Evolutionary conservation across 2,888 invertebrate species (phyloP).

Genomic region (Elgonia sp.): DNA sequence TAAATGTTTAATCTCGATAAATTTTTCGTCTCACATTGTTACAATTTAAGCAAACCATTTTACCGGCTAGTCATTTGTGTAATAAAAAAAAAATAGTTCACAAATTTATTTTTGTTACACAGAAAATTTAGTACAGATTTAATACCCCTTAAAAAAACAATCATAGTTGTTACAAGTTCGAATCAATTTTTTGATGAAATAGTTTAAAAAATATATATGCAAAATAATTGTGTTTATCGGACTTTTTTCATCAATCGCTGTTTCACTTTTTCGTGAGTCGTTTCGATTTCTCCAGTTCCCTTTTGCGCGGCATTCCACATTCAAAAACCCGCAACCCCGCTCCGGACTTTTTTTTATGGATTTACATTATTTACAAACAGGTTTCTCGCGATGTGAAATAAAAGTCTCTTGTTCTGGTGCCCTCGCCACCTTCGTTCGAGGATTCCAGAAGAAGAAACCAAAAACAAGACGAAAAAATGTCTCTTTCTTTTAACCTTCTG

Average conservation of each 20-base stretch:
- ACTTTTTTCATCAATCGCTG: constrained; percentile 63
- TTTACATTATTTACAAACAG: constrained; percentile 85
- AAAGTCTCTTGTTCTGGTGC: constrained; percentile 80
- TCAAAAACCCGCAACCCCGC: constrained; percentile 78
- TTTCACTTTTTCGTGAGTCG: constrained; percentile 56
- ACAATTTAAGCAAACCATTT: no score
- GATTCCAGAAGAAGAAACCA: constrained; percentile 66
- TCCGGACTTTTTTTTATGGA: constrained; percentile 80
- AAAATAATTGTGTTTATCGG: constrained; percentile 49
- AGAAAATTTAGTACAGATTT: no score
- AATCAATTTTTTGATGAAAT: no score
- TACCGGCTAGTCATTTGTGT: no score
- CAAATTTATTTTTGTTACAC: no score
- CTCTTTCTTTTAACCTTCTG: constrained; percentile 58
- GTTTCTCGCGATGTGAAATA: constrained; percentile 83
- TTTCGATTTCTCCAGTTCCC: constrained; percentile 66
- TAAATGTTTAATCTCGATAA: no score
- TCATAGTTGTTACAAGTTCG: no score
- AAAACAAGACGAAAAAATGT: constrained; percentile 71
- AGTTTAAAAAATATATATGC: constrained; percentile 23
- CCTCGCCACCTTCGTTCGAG: constrained; percentile 75
- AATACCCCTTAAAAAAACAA: no score
- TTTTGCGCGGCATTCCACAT: constrained; percentile 78
- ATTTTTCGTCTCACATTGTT: no score
- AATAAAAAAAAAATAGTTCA: no score